phyloP scores from a whole-genome alignment of 2,888 invertebrate species.

The Lasioglossum vierecki region DNA sequence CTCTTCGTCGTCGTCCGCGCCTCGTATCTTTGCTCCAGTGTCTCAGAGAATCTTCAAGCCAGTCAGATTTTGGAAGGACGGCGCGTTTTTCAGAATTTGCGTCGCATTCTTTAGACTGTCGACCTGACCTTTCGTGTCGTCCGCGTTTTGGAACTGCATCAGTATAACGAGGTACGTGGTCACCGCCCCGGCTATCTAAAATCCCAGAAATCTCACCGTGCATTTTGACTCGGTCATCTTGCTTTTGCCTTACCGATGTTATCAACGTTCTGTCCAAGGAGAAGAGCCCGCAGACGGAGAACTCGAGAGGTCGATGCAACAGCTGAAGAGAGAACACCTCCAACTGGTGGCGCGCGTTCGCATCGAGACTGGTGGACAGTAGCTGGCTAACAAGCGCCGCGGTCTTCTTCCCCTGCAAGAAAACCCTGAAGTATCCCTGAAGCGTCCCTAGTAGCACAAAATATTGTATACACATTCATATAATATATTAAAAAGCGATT shows the following conservation, averaged over 20 bases:
- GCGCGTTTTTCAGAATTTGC: conserved; percentile 72
- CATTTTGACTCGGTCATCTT: neutral
- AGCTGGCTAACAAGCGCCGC: conserved; percentile 85
- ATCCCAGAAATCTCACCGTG: conserved; percentile 40
- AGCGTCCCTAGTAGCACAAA: too few relatives aligned
- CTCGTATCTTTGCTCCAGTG: neutral
- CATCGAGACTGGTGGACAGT: conserved; percentile 76
- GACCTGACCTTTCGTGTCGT: conserved; percentile 79
- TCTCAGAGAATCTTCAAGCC: conserved; percentile 30
- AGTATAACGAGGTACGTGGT: conserved; percentile 87
- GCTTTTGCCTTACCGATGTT: conserved; percentile 84
- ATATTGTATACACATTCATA: too few relatives aligned
- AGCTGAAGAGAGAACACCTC: conserved; percentile 87
- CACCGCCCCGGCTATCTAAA: conserved; percentile 86
- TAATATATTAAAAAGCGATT: too few relatives aligned
- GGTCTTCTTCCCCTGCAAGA: conserved; percentile 82
- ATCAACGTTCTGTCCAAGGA: conserved; percentile 86
- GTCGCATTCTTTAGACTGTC: conserved; percentile 77
- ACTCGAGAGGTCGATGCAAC: conserved; percentile 85
- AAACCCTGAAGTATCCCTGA: neutral
- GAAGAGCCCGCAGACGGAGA: conserved; percentile 87
- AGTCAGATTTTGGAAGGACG: conserved; percentile 69
- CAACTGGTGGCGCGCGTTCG: conserved; percentile 84
- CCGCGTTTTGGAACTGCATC: conserved; percentile 87
- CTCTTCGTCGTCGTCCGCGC: conserved; percentile 38